These are phyloP conservation scores for Paratrypauchen microcephalus DNA, from an alignment of 2,797 vertebrate species.

Conservation along the genomic window DNA sequence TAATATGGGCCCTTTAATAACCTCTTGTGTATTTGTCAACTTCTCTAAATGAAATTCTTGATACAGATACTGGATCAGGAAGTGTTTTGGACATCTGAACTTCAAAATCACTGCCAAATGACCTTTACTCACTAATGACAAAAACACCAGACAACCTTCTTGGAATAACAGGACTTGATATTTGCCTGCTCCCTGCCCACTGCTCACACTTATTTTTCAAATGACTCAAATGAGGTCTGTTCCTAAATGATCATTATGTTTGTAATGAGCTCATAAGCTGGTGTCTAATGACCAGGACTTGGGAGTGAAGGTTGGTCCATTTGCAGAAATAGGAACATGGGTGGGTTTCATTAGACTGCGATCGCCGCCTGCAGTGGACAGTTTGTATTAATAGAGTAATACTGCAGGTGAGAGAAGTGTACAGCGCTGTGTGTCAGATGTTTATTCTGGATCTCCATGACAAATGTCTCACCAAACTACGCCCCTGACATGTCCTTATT, in stretches of 20 bases:
- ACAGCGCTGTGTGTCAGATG: slow-evolving; percentile 7
- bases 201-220: slow-evolving; percentile 49
- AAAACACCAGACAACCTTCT: neutral
- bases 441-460: slow-evolving; percentile 32
- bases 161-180: neutral
- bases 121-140: slow-evolving; percentile 4
- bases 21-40: neutral
- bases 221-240: slow-evolving; percentile 47
- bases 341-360: slow-evolving; percentile 15
- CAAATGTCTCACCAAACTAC: slow-evolving; percentile 23
- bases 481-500: slow-evolving; percentile 21
- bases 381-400: slow-evolving; percentile 23
- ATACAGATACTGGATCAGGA: neutral
- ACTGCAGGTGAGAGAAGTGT: slow-evolving; percentile 8
- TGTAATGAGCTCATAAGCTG: slow-evolving; percentile 59
- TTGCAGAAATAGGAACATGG: slow-evolving; percentile 34
- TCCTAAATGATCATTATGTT: slow-evolving; percentile 50
- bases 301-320: slow-evolving; percentile 29
- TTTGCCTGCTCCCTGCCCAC: neutral
- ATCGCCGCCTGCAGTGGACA: slow-evolving; percentile 11
- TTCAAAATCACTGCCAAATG: neutral
- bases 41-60: neutral
- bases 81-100: neutral
- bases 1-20: neutral
- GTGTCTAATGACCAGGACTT: slow-evolving; percentile 44